A percentile compares a stretch with the other conserved stretches of the same genome.
phyloP scores from a whole-genome alignment of 2,797 vertebrate species.

The Phataginus tricuspis region DNA sequence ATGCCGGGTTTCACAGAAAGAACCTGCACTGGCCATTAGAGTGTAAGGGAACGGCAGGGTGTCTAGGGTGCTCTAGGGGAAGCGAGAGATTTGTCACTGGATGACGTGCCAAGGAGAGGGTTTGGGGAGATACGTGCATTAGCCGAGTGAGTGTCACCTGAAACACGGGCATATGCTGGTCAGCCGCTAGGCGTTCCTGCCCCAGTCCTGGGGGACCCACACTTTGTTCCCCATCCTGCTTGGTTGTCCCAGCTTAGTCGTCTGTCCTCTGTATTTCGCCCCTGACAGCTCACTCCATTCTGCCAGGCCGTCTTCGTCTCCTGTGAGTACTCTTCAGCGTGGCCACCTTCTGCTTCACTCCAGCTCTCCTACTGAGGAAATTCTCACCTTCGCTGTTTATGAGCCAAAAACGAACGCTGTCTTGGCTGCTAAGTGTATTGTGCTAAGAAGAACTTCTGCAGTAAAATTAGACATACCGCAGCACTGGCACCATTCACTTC shows the following conservation, averaged over 20 bases:
- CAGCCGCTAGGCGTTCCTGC: not conserved
- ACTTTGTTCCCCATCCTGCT: not conserved
- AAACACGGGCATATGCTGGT: rapidly evolving
- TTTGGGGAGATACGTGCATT: not conserved
- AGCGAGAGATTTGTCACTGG: not conserved
- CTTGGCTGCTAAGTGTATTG: not conserved
- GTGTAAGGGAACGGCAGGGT: not conserved
- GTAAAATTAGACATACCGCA: not conserved
- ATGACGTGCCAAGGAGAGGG: not conserved
- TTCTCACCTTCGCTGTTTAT: not conserved
- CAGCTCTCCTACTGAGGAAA: not conserved
- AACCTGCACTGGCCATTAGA: not conserved
- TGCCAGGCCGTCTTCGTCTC: not conserved
- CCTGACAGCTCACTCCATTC: not conserved
- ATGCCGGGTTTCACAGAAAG: not conserved
- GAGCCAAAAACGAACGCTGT: not conserved
- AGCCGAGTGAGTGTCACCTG: not conserved
- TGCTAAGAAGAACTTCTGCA: not conserved
- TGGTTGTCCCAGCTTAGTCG: not conserved
- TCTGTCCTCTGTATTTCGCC: not conserved
- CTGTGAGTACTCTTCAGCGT: rapidly evolving
- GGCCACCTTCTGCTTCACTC: not conserved
- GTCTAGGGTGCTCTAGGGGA: not conserved
- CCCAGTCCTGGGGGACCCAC: not conserved
- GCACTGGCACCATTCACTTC: not conserved